Evolutionary conservation across 2,113 vertebrate species (phyloP).

Genomic region (Nyctibius bracteatus): DNA sequence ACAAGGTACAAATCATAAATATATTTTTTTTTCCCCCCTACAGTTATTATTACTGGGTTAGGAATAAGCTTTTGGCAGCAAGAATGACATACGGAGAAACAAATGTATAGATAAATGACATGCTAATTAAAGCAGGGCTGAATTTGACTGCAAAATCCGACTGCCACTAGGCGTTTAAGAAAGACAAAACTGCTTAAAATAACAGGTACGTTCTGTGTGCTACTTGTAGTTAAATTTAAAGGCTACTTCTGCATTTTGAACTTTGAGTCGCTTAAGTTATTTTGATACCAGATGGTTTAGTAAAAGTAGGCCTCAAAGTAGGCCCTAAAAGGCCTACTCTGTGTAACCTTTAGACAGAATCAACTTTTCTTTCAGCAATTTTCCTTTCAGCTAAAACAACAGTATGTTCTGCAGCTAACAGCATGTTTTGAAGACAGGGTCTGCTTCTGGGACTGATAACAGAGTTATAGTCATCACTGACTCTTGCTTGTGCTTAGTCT

Average conservation of each 20-base stretch:
- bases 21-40: accelerated
- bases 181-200: background rate
- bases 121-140: background rate
- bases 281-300: too few species aligned
- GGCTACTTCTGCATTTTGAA: background rate
- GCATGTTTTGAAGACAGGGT: too few species aligned
- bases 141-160: background rate
- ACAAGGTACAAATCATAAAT: background rate
- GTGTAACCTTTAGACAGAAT: too few species aligned
- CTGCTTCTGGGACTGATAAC: too few species aligned
- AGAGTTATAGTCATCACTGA: too few species aligned
- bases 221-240: background rate
- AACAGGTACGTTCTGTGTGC: background rate
- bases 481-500: too few species aligned
- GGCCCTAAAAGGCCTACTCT: too few species aligned
- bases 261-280: background rate
- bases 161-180: background rate
- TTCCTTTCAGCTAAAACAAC: too few species aligned
- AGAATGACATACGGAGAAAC: background rate
- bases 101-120: background rate
- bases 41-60: background rate
- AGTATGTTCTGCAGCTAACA: too few species aligned
- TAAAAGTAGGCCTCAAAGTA: too few species aligned
- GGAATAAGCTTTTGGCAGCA: background rate
- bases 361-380: too few species aligned